Evolutionary conservation across 2,888 invertebrate species (phyloP).

Genomic region (Xanthorhoe designata): DNA sequence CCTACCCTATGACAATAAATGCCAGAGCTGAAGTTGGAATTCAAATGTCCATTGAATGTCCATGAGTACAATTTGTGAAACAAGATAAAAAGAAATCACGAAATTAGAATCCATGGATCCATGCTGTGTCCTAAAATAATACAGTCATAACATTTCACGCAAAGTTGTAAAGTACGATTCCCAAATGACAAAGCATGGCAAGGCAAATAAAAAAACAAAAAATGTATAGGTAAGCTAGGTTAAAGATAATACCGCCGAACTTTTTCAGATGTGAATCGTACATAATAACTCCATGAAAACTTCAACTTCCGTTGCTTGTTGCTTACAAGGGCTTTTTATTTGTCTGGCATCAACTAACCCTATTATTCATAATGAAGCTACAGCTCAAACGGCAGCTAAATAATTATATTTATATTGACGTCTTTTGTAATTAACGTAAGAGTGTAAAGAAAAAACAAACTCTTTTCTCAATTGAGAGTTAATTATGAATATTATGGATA

Average conservation of each 20-base stretch:
- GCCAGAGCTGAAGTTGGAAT: background rate
- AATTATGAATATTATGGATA: no score
- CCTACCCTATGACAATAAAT: no score
- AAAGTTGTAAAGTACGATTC: background rate
- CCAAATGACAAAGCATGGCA: background rate
- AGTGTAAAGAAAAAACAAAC: no score
- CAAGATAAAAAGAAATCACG: background rate
- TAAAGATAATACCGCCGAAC: background rate
- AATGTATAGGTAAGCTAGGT: no score
- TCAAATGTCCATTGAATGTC: background rate
- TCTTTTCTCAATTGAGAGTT: no score
- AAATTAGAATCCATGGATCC: background rate
- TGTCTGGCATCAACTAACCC: background rate
- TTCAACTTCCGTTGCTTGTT: conserved; percentile 19
- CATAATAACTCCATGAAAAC: conserved; percentile 23
- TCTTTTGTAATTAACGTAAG: no score
- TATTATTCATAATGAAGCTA: no score
- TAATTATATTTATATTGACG: no score
- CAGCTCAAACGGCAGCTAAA: no score
- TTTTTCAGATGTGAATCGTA: background rate
- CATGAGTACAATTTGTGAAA: no score
- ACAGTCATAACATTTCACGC: background rate
- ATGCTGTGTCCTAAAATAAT: background rate
- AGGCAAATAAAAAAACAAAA: background rate
- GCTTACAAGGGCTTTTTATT: background rate